A percentile compares a stretch with the other conserved stretches of the same genome.
These are phyloP conservation scores for Eulemur macaco DNA, from an alignment of 2,113 vertebrate species.

Conservation along the genomic window DNA sequence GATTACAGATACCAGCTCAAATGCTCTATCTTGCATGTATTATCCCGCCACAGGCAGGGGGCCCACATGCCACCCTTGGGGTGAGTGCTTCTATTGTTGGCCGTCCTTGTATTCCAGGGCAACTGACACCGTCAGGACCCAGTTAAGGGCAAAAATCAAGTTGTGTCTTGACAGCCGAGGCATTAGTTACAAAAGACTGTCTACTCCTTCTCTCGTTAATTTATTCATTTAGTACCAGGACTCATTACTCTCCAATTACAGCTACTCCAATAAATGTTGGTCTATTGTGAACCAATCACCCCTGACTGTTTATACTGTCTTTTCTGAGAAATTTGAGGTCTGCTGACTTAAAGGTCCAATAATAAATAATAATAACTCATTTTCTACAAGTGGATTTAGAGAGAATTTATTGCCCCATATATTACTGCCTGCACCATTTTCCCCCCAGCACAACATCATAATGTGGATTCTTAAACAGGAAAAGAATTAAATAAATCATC, in stretches of 20 bases:
- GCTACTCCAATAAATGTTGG: background rate
- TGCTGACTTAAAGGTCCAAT: background rate
- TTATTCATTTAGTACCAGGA: background rate
- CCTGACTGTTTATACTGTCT: background rate
- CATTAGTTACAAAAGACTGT: constrained; percentile 10
- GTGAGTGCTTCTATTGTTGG: background rate
- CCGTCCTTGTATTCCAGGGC: background rate
- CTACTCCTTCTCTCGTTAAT: constrained; percentile 3
- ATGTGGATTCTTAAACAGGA: constrained; percentile 23
- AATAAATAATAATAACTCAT: constrained; percentile 57
- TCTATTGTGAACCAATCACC: background rate
- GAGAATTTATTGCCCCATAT: constrained; percentile 49
- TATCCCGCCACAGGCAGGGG: constrained; percentile 1
- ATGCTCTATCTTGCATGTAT: constrained; percentile 8
- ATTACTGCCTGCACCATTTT: background rate
- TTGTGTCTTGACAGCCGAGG: constrained; percentile 32
- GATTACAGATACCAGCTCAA: constrained; percentile 31
- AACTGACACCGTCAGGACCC: constrained; percentile 22
- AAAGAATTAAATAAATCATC: constrained; percentile 40
- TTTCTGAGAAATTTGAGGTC: constrained; percentile 20
- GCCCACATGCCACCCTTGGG: background rate
- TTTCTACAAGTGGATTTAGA: background rate
- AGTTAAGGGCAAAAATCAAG: constrained; percentile 33
- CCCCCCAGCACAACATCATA: background rate
- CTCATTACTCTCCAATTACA: constrained; percentile 35